Percentiles rank a stretch among this genome's conserved stretches.
Evolutionary conservation across 2,888 invertebrate genomes (phyloP).

Genomic region (Eupelmus urozonus): DNA sequence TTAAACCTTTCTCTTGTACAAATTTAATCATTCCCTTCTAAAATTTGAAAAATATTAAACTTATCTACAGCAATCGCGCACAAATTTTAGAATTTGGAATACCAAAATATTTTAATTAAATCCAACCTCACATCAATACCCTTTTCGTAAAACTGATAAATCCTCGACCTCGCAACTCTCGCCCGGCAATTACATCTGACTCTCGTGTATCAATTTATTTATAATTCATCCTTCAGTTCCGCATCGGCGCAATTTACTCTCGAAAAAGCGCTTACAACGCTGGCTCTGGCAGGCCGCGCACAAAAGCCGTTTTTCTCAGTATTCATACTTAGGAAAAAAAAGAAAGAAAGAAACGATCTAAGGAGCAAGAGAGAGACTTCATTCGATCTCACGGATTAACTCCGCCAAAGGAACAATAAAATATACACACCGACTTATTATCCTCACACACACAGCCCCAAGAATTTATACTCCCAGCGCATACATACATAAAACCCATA

Average conservation of each 20-base stretch:
- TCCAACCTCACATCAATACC: too few species aligned
- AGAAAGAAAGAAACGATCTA: not conserved
- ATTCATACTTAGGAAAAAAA: slow-evolving; percentile 13
- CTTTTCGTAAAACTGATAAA: too few species aligned
- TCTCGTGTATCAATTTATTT: slow-evolving; percentile 1
- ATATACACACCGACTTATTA: slow-evolving; percentile 40
- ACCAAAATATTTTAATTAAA: too few species aligned
- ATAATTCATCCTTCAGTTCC: slow-evolving; percentile 10
- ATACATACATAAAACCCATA: slow-evolving; percentile 34
- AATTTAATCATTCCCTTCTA: too few species aligned
- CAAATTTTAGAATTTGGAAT: too few species aligned
- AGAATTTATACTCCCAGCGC: slow-evolving; percentile 44
- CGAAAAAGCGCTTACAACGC: slow-evolving; percentile 39
- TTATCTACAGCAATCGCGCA: too few species aligned
- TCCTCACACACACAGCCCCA: slow-evolving; percentile 29
- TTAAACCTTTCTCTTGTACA: too few species aligned
- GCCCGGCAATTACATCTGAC: not conserved
- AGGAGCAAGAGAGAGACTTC: slow-evolving; percentile 12
- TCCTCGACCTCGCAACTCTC: too few species aligned
- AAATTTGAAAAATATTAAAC: too few species aligned
- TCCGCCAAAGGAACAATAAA: slow-evolving; percentile 43
- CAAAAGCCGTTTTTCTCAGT: slow-evolving; percentile 40
- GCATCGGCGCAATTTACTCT: slow-evolving; percentile 1
- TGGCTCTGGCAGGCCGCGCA: not conserved
- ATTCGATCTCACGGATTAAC: slow-evolving; percentile 53